These are phyloP conservation scores for Oasisia sp. DNA, from an alignment of 2,888 invertebrate species.

Conservation along the genomic window DNA sequence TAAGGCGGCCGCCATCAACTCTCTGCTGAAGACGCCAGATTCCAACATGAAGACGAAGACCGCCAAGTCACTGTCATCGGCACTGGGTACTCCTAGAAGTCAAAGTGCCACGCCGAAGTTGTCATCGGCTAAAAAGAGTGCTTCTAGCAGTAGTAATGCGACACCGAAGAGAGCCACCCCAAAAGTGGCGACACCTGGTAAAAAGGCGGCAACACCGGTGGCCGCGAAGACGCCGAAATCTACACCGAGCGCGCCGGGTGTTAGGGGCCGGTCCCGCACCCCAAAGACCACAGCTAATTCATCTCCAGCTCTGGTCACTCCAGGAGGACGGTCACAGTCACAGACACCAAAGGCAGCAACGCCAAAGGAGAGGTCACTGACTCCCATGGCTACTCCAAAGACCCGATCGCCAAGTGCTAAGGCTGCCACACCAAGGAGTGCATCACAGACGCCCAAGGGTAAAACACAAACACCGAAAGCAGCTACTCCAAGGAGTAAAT, in stretches of 20 bases:
- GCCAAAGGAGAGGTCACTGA: constrained; percentile 7
- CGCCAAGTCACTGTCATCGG: not conserved
- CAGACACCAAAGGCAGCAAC: constrained; percentile 21
- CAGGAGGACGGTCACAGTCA: too few species aligned
- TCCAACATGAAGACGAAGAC: not conserved
- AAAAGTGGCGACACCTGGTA: constrained; percentile 5
- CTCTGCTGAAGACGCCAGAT: not conserved
- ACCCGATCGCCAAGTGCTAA: not conserved
- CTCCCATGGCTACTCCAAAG: constrained; percentile 24
- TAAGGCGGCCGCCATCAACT: constrained; percentile 29
- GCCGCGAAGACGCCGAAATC: not conserved
- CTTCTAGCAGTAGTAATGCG: not conserved
- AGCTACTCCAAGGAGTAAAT: constrained; percentile 22
- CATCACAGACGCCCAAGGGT: constrained; percentile 21
- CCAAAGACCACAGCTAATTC: too few species aligned
- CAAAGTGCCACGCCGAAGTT: not conserved
- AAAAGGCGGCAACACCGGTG: not conserved
- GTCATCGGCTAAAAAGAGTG: not conserved
- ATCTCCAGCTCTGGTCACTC: too few species aligned
- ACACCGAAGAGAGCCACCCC: constrained; percentile 22
- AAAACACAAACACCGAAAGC: constrained; percentile 21
- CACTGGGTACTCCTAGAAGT: not conserved
- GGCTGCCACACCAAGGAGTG: constrained; percentile 19
- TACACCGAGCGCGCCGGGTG: too few species aligned
- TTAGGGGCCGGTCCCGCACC: too few species aligned